Percentiles rank a stretch among this genome's conserved stretches.
phyloP scores from a whole-genome alignment of 1,140 invertebrate genomes.

The Caenorhabditis remanei region DNA sequence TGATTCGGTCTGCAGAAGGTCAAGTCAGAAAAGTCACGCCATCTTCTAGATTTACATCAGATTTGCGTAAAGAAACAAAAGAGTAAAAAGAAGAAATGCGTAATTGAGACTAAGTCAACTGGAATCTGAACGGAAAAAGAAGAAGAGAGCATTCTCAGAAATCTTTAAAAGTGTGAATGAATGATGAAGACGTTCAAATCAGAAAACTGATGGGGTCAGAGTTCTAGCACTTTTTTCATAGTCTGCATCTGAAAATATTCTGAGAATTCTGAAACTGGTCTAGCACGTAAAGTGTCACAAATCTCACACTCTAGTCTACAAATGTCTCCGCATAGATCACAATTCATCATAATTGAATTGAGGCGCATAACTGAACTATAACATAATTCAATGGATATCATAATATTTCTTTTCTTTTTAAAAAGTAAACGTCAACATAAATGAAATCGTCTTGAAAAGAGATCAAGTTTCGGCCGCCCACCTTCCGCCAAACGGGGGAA shows the following conservation, averaged over 20 bases:
- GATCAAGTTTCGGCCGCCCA: slow-evolving; percentile 53
- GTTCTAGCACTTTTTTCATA: neutral
- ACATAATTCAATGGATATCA: neutral
- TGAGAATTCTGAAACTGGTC: too few species aligned
- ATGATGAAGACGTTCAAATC: neutral
- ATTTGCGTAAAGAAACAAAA: slow-evolving; percentile 4
- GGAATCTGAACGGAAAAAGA: slow-evolving; percentile 4
- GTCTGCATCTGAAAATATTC: too few species aligned
- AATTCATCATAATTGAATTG: slow-evolving; percentile 24
- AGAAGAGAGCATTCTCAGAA: neutral
- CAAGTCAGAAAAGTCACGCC: neutral
- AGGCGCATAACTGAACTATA: neutral
- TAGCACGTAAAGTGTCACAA: neutral
- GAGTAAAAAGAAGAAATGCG: neutral
- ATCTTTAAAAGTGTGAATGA: neutral
- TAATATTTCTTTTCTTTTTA: neutral
- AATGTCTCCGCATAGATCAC: neutral
- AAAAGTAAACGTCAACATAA: slow-evolving; percentile 47
- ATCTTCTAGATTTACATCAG: neutral
- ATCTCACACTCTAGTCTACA: slow-evolving; percentile 9
- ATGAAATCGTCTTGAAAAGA: slow-evolving; percentile 32
- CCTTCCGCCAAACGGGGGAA: slow-evolving; percentile 48
- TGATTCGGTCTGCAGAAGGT: neutral
- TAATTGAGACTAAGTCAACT: slow-evolving; percentile 15
- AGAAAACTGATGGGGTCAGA: neutral